Evolutionary conservation across 2,797 vertebrate species (phyloP).

Genomic region (Coccyzus lansbergi): DNA sequence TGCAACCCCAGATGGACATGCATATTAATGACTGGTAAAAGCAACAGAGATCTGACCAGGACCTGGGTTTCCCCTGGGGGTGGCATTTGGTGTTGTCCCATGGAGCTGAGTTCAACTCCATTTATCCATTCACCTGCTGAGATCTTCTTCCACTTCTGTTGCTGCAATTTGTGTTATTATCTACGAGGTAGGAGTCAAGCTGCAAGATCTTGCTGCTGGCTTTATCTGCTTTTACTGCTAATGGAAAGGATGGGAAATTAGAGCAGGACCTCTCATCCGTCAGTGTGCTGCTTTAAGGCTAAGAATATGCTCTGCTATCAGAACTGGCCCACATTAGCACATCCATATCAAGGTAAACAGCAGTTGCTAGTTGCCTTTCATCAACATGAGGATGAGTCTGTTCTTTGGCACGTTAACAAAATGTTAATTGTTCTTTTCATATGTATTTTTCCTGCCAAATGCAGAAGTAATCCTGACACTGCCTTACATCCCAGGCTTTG

Average conservation of each 20-base stretch:
- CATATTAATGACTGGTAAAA: not conserved
- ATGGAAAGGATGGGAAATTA: not conserved
- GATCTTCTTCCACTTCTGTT: not conserved
- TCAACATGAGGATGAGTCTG: constrained; percentile 58
- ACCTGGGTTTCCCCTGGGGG: not conserved
- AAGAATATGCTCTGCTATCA: not conserved
- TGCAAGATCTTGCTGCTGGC: not conserved
- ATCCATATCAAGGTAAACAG: constrained; percentile 40
- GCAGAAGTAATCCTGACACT: constrained; percentile 69
- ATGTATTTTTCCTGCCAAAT: constrained; percentile 66
- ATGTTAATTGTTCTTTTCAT: constrained; percentile 73
- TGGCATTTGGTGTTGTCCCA: not conserved
- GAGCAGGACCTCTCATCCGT: constrained; percentile 20
- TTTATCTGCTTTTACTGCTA: constrained; percentile 1
- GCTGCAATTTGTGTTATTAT: constrained; percentile 5
- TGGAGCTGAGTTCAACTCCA: not conserved
- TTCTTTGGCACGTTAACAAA: constrained; percentile 61
- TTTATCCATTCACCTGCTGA: not conserved
- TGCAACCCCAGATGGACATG: not conserved
- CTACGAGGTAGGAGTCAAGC: not conserved
- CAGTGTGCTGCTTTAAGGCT: not conserved
- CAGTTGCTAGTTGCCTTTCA: constrained; percentile 34
- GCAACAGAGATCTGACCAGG: not conserved
- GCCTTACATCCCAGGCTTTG: constrained; percentile 66
- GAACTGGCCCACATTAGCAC: not conserved